Conservation (phyloP, 2,113 vertebrate species). For the Tragelaphus scriptus region DNA sequence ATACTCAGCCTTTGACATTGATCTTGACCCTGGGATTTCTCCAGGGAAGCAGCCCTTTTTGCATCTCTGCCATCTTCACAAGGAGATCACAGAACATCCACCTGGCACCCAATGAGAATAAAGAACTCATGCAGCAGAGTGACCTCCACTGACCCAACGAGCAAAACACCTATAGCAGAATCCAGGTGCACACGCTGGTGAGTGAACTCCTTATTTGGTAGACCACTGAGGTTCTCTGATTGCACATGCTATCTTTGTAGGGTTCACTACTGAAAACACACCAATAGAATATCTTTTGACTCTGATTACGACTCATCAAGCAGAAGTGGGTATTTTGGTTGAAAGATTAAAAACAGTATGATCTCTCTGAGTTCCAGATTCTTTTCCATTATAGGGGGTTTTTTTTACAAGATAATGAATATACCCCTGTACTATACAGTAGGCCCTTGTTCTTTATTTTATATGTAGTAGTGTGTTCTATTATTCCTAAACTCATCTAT, state of each 20-base stretch:
- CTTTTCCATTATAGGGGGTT: not conserved
- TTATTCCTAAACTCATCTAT: not conserved
- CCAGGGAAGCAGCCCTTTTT: not conserved
- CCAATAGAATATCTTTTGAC: not conserved
- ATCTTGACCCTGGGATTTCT: not conserved
- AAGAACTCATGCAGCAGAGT: not conserved
- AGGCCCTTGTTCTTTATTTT: not conserved
- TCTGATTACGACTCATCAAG: not conserved
- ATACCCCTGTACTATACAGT: not conserved
- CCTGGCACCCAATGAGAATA: not conserved
- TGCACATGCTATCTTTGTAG: not conserved
- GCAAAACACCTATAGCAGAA: not conserved
- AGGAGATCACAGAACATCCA: not conserved
- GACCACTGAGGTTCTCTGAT: not conserved
- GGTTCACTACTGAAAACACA: not conserved
- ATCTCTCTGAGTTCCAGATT: not conserved
- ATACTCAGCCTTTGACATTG: not conserved
- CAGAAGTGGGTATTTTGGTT: not conserved
- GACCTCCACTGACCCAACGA: not conserved
- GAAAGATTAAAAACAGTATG: not conserved
- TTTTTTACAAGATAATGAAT: not conserved
- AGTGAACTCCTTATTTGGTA: not conserved
- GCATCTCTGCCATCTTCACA: not conserved
- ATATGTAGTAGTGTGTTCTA: not conserved
- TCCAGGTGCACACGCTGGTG: not conserved